Conservation (phyloP, 2,113 vertebrate genomes). For the Xiphophorus maculatus region DNA sequence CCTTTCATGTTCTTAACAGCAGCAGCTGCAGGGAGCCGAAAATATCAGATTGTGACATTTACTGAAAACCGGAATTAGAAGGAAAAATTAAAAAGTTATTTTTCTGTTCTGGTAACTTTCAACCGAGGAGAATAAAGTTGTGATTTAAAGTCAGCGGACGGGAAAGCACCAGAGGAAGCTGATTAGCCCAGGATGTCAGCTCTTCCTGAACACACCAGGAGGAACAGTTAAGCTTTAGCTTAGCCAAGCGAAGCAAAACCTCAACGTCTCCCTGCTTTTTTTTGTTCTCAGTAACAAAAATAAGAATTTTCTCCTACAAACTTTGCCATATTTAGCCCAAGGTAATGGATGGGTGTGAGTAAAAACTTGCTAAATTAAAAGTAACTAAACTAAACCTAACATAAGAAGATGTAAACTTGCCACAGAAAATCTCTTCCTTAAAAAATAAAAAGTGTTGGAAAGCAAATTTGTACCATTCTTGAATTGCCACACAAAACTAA, state of each 20-base stretch:
- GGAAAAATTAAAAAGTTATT: not conserved
- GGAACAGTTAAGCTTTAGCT: constrained; percentile 61
- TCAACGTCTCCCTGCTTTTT: constrained; percentile 18
- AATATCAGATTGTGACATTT: constrained; percentile 17
- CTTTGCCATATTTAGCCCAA: too few relatives aligned
- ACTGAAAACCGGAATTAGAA: not conserved
- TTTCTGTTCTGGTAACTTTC: constrained; percentile 27
- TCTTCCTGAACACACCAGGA: constrained; percentile 26
- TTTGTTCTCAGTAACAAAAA: too few relatives aligned
- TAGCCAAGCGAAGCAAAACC: constrained; percentile 57
- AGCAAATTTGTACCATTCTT: too few relatives aligned
- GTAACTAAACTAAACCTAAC: too few relatives aligned
- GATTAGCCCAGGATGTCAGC: constrained; percentile 46
- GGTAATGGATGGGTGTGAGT: too few relatives aligned
- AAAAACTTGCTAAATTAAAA: too few relatives aligned
- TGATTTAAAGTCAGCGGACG: constrained; percentile 37
- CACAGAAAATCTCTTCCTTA: too few relatives aligned
- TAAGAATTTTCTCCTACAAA: too few relatives aligned
- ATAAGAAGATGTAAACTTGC: too few relatives aligned
- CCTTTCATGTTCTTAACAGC: not conserved
- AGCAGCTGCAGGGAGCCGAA: not conserved
- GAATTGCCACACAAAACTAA: too few relatives aligned
- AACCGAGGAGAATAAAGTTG: constrained; percentile 29
- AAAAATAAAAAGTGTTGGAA: too few relatives aligned
- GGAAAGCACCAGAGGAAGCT: constrained; percentile 36